Evolutionary conservation across 2,113 vertebrate species (phyloP).

Genomic region (Festucalex cinctus): DNA sequence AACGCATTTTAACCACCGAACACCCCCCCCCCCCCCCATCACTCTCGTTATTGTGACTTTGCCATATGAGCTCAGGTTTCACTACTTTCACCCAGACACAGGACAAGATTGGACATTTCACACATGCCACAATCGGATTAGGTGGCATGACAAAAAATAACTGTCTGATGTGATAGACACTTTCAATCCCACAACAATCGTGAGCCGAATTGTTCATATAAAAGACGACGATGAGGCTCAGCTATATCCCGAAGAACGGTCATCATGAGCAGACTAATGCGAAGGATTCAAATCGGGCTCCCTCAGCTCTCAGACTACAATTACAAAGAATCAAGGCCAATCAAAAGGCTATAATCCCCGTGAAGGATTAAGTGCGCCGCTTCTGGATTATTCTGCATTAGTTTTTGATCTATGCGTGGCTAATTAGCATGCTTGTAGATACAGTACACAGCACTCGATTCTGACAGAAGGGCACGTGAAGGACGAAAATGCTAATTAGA

Average conservation of each 20-base stretch:
- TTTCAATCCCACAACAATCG: background rate
- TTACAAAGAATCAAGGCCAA: background rate
- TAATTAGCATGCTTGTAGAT: background rate
- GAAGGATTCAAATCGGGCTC: background rate
- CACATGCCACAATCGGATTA: too few relatives aligned
- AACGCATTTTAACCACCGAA: background rate
- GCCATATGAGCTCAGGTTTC: background rate
- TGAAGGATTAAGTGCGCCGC: background rate
- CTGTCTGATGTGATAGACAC: too few relatives aligned
- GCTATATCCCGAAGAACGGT: background rate
- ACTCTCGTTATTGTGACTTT: background rate
- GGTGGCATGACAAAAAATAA: too few relatives aligned
- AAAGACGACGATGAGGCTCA: background rate
- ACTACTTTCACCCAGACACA: background rate
- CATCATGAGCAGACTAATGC: background rate
- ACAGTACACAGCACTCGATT: background rate
- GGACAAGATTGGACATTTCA: background rate
- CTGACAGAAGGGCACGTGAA: background rate
- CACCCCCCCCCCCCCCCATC: too few relatives aligned
- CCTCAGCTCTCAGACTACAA: background rate
- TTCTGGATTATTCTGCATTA: background rate
- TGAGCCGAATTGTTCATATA: background rate
- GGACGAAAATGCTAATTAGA: background rate
- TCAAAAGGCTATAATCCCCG: conserved; percentile 2
- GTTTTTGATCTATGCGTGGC: background rate